phyloP scores from a whole-genome alignment of 1,140 invertebrate genomes.

The Eubasilissa regina region DNA sequence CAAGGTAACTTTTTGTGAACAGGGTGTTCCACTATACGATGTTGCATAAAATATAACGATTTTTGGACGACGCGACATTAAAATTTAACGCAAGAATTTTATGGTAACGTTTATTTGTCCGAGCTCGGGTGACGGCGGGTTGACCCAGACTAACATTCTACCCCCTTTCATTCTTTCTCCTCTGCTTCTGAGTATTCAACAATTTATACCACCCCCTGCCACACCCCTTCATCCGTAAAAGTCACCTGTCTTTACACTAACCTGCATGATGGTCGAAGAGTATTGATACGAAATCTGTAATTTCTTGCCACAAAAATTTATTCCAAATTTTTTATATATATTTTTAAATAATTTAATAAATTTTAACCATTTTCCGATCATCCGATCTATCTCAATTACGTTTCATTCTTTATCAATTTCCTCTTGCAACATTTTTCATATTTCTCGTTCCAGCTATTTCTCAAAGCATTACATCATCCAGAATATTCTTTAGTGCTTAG shows the following conservation, averaged over 20 bases:
- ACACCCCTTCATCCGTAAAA: not conserved
- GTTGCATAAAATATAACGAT: slow-evolving; percentile 6
- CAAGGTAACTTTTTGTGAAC: too few species aligned
- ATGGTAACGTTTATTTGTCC: slow-evolving; percentile 19
- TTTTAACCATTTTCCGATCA: too few species aligned
- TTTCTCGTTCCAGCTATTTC: too few species aligned
- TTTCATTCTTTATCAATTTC: too few species aligned
- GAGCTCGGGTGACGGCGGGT: not conserved
- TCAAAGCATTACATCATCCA: too few species aligned
- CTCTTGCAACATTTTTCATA: too few species aligned
- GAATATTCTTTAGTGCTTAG: too few species aligned
- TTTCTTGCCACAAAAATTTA: too few species aligned
- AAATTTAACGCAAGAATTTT: slow-evolving; percentile 1
- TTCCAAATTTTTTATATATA: too few species aligned
- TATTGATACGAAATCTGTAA: not conserved
- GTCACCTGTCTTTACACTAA: not conserved
- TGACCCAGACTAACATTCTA: not conserved
- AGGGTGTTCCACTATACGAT: too few species aligned
- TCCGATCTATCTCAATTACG: too few species aligned
- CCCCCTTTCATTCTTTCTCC: not conserved
- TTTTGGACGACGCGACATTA: not conserved
- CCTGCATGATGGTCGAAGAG: not conserved
- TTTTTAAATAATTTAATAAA: too few species aligned
- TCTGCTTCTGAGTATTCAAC: not conserved
- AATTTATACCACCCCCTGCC: not conserved